Conservation (phyloP, 2,888 invertebrate species). For the Meganola albula region DNA sequence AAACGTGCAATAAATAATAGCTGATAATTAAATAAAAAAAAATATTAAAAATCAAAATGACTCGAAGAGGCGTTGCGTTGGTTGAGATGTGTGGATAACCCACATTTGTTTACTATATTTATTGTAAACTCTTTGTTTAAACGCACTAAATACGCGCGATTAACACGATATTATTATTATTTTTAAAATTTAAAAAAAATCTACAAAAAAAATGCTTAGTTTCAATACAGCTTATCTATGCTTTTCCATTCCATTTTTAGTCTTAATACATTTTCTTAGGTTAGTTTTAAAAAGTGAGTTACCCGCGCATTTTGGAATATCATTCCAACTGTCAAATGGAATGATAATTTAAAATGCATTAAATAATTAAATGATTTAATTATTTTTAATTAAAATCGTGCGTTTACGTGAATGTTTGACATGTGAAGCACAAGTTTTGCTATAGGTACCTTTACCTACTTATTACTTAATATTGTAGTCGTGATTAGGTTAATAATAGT, state of each 20-base stretch:
- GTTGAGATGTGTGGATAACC: conserved; percentile 39
- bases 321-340: conserved; percentile 26
- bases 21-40: conserved; percentile 73
- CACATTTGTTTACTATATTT: conserved; percentile 40
- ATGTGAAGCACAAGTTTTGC: conserved; percentile 64
- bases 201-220: conserved; percentile 29
- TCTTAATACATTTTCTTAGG: conserved; percentile 56
- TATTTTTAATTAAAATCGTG: conserved; percentile 33
- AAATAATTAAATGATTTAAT: conserved; percentile 34
- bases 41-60: conserved; percentile 52
- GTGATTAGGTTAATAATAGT: conserved; percentile 61
- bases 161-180: conserved; percentile 31
- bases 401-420: conserved; percentile 35
- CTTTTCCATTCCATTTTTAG: conserved; percentile 63
- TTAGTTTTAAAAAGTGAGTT: conserved; percentile 63
- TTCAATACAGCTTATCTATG: conserved; percentile 54
- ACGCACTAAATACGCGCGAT: conserved; percentile 39
- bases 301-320: conserved; percentile 40
- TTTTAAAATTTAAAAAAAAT: conserved; percentile 32
- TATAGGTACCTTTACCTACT: conserved; percentile 47
- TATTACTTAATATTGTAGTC: conserved; percentile 40
- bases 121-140: conserved; percentile 67
- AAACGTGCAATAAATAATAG: conserved; percentile 79
- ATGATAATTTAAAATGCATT: conserved; percentile 26
- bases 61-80: conserved; percentile 65